Conservation (phyloP, 2,888 invertebrate species). For the Sipha maydis region DNA sequence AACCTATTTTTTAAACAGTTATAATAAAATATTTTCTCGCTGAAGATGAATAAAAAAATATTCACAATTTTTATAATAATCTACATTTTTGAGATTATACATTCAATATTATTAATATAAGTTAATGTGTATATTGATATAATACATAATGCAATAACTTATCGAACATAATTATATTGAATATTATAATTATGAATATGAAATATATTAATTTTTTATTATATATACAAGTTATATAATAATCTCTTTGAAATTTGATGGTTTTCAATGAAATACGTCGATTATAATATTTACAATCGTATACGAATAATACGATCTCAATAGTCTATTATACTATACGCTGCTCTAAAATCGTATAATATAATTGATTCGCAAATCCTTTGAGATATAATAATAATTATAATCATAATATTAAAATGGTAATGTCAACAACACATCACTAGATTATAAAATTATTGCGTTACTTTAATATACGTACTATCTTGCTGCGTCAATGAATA, state of each 20-base stretch:
- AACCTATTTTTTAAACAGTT: background rate
- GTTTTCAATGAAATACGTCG: too few relatives aligned
- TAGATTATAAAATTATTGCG: conserved; percentile 12
- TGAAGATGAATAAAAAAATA: background rate
- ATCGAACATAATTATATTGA: too few relatives aligned
- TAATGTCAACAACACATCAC: conserved; percentile 2
- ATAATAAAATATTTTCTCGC: background rate
- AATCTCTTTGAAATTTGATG: too few relatives aligned
- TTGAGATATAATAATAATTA: background rate
- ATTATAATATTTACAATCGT: too few relatives aligned
- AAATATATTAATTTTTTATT: too few relatives aligned
- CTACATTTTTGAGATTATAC: too few relatives aligned
- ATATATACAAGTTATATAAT: too few relatives aligned
- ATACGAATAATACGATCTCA: background rate
- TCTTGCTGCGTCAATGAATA: conserved; percentile 21
- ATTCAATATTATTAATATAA: too few relatives aligned
- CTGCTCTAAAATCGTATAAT: background rate
- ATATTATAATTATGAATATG: too few relatives aligned
- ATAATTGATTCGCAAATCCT: conserved; percentile 12
- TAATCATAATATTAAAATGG: background rate
- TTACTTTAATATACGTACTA: background rate
- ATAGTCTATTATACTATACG: background rate
- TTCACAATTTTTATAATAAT: background rate
- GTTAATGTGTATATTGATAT: too few relatives aligned
- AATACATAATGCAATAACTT: too few relatives aligned